Conservation (phyloP, 2,797 vertebrate species). For the Poeciliopsis gracilis region DNA sequence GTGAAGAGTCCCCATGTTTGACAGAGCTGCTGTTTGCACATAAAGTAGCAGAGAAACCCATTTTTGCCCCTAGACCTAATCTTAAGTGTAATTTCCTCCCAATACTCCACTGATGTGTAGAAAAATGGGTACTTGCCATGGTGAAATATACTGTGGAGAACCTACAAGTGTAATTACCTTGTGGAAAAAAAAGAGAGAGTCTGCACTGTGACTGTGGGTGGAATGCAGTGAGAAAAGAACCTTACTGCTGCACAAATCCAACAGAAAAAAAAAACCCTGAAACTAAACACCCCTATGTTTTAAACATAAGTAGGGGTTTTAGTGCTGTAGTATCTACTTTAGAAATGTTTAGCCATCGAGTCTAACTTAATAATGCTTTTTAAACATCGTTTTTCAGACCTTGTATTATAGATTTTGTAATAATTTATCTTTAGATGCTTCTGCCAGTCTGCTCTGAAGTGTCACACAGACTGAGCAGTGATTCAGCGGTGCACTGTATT, state of each 20-base stretch:
- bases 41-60: slow-evolving; percentile 9
- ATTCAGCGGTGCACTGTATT: slow-evolving; percentile 52
- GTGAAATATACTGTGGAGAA: slow-evolving; percentile 24
- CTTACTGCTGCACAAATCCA: slow-evolving; percentile 28
- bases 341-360: neutral
- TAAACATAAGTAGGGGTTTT: slow-evolving; percentile 14
- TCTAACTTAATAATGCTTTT: neutral
- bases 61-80: slow-evolving; percentile 15
- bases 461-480: slow-evolving; percentile 51
- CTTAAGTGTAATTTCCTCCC: slow-evolving; percentile 17
- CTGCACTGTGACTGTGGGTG: slow-evolving; percentile 32
- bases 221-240: slow-evolving; percentile 15
- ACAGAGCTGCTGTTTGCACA: slow-evolving; percentile 4
- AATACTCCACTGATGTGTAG: slow-evolving; percentile 27
- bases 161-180: slow-evolving; percentile 31
- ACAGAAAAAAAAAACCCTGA: slow-evolving; percentile 2
- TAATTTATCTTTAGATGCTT: slow-evolving; percentile 19
- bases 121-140: slow-evolving; percentile 20
- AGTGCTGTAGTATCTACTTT: neutral
- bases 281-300: neutral
- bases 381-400: neutral
- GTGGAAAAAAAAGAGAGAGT: slow-evolving; percentile 29
- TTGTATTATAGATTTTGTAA: slow-evolving; percentile 14
- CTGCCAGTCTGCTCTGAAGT: slow-evolving; percentile 22
- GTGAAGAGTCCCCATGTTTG: slow-evolving; percentile 2